phyloP scores from a whole-genome alignment of 2,797 vertebrate genomes.

The Cossypha heuglini region DNA sequence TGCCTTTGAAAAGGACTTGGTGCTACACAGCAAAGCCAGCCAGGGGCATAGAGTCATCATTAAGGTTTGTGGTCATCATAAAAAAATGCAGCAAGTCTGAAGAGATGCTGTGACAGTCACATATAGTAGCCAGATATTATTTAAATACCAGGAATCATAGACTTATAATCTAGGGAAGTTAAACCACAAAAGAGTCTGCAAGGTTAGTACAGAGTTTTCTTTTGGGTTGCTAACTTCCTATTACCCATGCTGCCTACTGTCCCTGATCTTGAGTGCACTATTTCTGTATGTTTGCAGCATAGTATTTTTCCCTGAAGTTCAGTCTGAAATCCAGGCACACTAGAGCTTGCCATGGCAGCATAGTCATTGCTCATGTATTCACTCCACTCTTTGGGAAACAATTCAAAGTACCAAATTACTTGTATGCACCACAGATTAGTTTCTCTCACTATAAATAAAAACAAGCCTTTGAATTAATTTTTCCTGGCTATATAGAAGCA shows the following conservation, averaged over 20 bases:
- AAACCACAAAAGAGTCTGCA: neutral
- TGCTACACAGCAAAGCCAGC: neutral
- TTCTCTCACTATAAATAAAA: neutral
- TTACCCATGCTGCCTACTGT: neutral
- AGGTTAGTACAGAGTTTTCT: neutral
- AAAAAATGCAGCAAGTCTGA: neutral
- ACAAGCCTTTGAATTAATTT: neutral
- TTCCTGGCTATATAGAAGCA: neutral
- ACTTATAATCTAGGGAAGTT: neutral
- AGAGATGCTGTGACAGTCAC: neutral
- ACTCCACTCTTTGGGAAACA: neutral
- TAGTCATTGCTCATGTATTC: neutral
- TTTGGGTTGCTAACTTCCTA: neutral
- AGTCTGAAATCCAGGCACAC: neutral
- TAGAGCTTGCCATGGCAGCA: neutral
- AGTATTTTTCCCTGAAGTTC: neutral
- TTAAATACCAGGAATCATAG: neutral
- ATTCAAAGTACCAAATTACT: neutral
- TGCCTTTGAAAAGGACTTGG: neutral
- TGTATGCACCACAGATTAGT: neutral
- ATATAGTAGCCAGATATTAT: neutral
- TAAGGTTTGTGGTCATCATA: neutral
- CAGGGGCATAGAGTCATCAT: neutral
- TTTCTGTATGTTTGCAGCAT: neutral
- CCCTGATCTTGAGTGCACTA: neutral